Evolutionary conservation across 2,797 vertebrate species (phyloP), one percentile per base, ranked within the genome.

Genomic region (Muraenolepis orangiensis): DNA sequence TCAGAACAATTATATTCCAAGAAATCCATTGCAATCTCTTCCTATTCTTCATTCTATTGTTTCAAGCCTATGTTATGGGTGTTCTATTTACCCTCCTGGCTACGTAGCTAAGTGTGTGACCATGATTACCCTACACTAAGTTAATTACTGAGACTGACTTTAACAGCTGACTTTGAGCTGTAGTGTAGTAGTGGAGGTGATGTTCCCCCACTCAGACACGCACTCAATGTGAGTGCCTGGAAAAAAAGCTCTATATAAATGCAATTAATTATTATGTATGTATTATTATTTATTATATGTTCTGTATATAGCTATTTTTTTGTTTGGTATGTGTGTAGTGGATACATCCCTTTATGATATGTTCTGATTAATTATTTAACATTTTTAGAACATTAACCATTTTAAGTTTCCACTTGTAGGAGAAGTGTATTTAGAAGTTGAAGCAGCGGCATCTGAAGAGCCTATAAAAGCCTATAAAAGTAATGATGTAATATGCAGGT

Each of bases 401-500:
- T 57, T 6, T 7, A 11, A 4, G 10, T 38, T 6, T 38, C 36
- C 36, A n/a, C n/a, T n/a, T 38, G 36, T 38, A 6, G 46, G 20
- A 57, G 46, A 23, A 61, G 57, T 26, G n/a, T 61, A 23, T 57
- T n/a, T 23, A 61, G 10, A 61, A 61, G n/a, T 64, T 26, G 51
- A 57, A 23, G 20, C 51, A 57, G 23, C 26, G 23, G 51, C 20
- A 57, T 57, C 51, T 57, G n/a, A n/a, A n/a, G n/a, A n/a, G n/a
- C n/a, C n/a, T n/a, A n/a, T n/a, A 7, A 57, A n/a, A 57, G 51
- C 51, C n/a, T 26, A 64, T 26, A 2, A 23, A 14, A 38, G 18
- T 36, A 36, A 38, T 10, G 13, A 2, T 78, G 87, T 36, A 75
- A 71, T 82, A 85, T 73, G 71, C 66, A 75, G 10, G 71, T 68